Evolutionary conservation across 1,140 invertebrate genomes (phyloP), one percentile per base, ranked within the genome.

Genomic region (Halesus radiatus): DNA sequence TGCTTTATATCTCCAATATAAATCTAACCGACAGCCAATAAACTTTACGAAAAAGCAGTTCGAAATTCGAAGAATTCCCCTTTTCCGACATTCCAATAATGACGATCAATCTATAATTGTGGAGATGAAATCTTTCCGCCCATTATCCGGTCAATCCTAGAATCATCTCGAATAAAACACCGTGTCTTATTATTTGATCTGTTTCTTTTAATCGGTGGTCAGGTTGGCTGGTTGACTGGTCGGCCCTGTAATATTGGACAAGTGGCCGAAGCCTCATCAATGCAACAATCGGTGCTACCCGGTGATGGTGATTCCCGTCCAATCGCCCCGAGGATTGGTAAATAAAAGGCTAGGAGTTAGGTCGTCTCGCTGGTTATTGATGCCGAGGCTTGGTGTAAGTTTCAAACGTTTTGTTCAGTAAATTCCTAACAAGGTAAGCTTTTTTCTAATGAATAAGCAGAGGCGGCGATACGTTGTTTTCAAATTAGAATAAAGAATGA

Each of bases 401-500:
- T 64, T 64, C 60, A 64, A 64, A 64, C 60, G 60, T 64, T 64
- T 64, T 64, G 60, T 64, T 64, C 60, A 64, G 60, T 64, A 64
- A 64, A 64, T 64, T 64, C 60, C 60, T 29, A 64, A 64, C 60
- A 64, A 64, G 60, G 60, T 64, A 64, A 64, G 20, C 54, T 29
- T 64, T 64, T 64, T 64, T 64, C 60, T 22, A 26, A 22, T 16
- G 15, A 16, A 29, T 3, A 22, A 4, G 4, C 60, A 64, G 10
- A 6, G 60, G 23, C 60, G 23, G 60, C 60, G n/a, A n/a, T n/a
- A n/a, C n/a, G n/a, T n/a, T n/a, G n/a, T n/a, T n/a, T n/a, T 32
- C 7, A 32, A 32, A 32, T 32, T 32, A 32, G 2, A 32, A 3
- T 32, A 32, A 32, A 32, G 3, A 5, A 5, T 32, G n/a, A n/a